Conservation (phyloP, 2,888 invertebrate genomes). For the Lasius fuliginosus region DNA sequence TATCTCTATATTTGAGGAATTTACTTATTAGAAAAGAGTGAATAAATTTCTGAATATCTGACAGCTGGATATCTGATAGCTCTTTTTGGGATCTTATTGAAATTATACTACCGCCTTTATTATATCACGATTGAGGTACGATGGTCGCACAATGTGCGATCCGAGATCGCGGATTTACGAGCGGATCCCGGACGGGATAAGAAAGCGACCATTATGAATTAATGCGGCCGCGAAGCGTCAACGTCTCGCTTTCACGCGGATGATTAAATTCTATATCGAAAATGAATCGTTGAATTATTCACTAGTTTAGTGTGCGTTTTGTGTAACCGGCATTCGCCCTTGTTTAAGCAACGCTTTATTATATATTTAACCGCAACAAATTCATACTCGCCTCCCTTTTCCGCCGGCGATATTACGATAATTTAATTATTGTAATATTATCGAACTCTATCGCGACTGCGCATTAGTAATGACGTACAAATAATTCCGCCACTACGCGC, state of each 20-base stretch:
- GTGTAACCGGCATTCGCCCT: conserved; percentile 57
- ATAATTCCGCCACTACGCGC: conserved; percentile 59
- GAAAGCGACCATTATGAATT: conserved; percentile 3
- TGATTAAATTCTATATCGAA: conserved; percentile 58
- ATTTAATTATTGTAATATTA: conserved; percentile 61
- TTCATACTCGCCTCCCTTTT: conserved; percentile 58
- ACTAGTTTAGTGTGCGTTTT: conserved; percentile 51
- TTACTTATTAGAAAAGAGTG: background rate
- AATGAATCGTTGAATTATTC: conserved; percentile 54
- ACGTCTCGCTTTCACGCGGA: conserved; percentile 39
- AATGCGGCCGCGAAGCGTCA: background rate
- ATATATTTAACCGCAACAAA: conserved; percentile 58
- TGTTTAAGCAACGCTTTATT: conserved; percentile 64
- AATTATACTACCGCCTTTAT: background rate
- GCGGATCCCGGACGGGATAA: background rate
- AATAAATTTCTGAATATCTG: background rate
- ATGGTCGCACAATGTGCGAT: background rate
- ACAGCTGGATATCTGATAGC: too few species aligned
- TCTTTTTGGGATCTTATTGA: background rate
- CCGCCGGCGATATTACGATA: conserved; percentile 47
- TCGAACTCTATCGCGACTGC: conserved; percentile 58
- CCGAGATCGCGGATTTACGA: background rate
- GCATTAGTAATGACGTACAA: conserved; percentile 63
- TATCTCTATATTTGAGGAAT: background rate
- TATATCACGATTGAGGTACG: background rate